Evolutionary conservation across 1,140 invertebrate genomes (phyloP).

Genomic region (Latrodectus geometricus): DNA sequence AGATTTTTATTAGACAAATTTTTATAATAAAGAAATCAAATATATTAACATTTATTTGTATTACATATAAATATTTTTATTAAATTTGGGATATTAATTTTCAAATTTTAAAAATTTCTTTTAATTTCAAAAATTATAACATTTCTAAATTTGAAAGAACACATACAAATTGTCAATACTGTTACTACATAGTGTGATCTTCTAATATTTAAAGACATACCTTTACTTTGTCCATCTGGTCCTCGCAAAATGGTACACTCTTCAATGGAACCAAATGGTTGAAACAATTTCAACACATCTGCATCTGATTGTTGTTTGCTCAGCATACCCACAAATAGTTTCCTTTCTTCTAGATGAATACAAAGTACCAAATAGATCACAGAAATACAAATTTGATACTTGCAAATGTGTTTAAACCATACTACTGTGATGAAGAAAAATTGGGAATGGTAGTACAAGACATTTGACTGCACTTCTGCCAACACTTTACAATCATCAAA

Average conservation of each 20-base stretch:
- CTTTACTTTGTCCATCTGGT: slow-evolving; percentile 96
- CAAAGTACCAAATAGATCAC: not conserved
- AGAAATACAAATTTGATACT: not conserved
- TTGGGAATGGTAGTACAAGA: too few species aligned
- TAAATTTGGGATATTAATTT: too few species aligned
- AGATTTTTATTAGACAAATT: too few species aligned
- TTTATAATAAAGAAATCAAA: too few species aligned
- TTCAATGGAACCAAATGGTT: slow-evolving; percentile 95
- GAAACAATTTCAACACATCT: slow-evolving; percentile 95
- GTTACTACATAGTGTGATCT: not conserved
- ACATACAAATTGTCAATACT: too few species aligned
- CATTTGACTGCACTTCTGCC: too few species aligned
- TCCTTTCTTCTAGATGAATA: slow-evolving; percentile 82
- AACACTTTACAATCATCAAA: too few species aligned
- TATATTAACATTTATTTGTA: too few species aligned
- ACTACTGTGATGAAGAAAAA: not conserved
- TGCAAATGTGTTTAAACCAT: slow-evolving; percentile 11
- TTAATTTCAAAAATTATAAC: too few species aligned
- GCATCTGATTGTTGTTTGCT: slow-evolving; percentile 99
- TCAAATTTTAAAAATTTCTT: too few species aligned
- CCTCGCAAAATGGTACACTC: slow-evolving; percentile 98
- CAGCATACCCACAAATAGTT: slow-evolving; percentile 99
- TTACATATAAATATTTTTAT: too few species aligned
- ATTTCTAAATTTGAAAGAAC: too few species aligned
- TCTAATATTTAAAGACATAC: slow-evolving; percentile 71